Percentiles rank a stretch among this genome's conserved stretches.
Evolutionary conservation across 2,113 vertebrate species (phyloP).

Genomic region (Podarcis raffonei): DNA sequence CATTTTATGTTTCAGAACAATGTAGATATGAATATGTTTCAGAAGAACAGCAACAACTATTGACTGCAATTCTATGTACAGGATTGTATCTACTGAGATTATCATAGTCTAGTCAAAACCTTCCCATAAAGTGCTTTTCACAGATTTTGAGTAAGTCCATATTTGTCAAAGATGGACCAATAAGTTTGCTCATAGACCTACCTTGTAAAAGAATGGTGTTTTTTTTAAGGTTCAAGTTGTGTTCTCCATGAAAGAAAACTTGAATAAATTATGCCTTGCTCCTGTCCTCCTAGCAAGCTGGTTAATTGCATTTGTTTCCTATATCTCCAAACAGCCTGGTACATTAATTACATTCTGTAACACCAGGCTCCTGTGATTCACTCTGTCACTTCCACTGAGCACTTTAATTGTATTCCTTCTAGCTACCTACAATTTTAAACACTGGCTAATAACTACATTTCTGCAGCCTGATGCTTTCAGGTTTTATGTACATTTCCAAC

Average conservation of each 20-base stretch:
- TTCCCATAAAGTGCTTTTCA: conserved; percentile 30
- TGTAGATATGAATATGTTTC: not conserved
- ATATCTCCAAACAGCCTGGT: conserved; percentile 70
- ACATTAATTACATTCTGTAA: conserved; percentile 80
- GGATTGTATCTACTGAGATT: not conserved
- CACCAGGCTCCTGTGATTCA: conserved; percentile 72
- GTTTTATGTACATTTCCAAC: conserved; percentile 7
- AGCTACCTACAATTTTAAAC: conserved; percentile 58
- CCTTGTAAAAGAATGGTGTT: not conserved
- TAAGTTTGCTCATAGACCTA: conserved; percentile 29
- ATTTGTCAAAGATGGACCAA: conserved; percentile 2
- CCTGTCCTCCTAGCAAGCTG: conserved; percentile 66
- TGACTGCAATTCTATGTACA: not conserved
- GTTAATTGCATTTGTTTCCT: conserved; percentile 82
- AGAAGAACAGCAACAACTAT: conserved; percentile 18
- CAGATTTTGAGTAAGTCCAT: conserved; percentile 22
- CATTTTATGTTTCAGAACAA: too few species aligned
- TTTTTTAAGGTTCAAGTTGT: conserved; percentile 61
- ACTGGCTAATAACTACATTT: conserved; percentile 59
- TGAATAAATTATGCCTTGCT: conserved; percentile 63
- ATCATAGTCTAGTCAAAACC: not conserved
- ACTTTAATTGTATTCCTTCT: conserved; percentile 72
- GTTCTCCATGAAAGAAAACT: conserved; percentile 47
- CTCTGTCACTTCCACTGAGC: conserved; percentile 76
- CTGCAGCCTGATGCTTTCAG: conserved; percentile 24